A percentile compares a stretch with the other conserved stretches of the same genome.
Evolutionary conservation across 2,113 vertebrate genomes (phyloP).

Genomic region (Aythya baeri): DNA sequence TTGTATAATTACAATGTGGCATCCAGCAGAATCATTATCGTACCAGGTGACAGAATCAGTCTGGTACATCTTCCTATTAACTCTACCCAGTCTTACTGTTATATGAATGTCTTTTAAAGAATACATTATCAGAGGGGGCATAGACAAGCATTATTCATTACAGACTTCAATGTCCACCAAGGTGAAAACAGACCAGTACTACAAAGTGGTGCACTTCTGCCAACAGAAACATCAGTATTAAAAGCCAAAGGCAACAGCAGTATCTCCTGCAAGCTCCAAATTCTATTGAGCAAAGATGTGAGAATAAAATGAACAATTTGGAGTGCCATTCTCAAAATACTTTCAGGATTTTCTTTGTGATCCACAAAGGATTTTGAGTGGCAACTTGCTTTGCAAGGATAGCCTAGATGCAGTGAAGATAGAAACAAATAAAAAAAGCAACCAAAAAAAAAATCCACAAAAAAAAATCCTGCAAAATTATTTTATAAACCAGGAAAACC

Average conservation of each 20-base stretch:
- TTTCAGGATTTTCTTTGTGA: not conserved
- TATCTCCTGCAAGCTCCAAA: not conserved
- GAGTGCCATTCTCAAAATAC: not conserved
- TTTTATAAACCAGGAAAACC: not conserved
- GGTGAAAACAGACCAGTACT: not conserved
- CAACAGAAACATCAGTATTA: not conserved
- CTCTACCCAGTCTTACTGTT: not conserved
- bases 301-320: not conserved
- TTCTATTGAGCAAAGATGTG: not conserved
- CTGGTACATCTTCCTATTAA: not conserved
- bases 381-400: not conserved
- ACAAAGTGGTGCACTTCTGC: not conserved
- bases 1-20: not conserved
- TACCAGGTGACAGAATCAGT: not conserved
- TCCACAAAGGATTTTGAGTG: not conserved
- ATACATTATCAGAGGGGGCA: not conserved
- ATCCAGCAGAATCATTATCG: not conserved
- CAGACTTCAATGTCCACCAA: accelerated
- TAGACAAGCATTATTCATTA: not conserved
- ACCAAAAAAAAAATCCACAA: not conserved
- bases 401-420: not conserved
- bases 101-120: not conserved
- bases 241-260: not conserved
- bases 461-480: not conserved
- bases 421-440: not conserved